Conservation (phyloP, 1,140 invertebrate genomes). For the Diabrotica virgifera region DNA sequence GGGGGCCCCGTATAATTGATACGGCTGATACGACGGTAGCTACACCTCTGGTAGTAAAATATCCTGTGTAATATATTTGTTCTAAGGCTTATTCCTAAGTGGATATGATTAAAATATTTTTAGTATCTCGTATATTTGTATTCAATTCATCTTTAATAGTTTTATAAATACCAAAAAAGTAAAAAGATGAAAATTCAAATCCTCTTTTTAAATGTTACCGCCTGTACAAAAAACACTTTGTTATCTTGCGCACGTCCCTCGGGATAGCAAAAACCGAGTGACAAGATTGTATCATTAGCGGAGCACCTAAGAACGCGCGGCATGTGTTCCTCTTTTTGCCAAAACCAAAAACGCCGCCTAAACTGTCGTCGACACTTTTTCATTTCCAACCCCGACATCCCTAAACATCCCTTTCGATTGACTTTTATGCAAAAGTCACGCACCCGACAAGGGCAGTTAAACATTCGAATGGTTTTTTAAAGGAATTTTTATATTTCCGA, state of each 20-base stretch:
- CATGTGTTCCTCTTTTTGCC: background rate
- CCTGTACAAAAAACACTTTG: too few species aligned
- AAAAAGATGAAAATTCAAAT: too few species aligned
- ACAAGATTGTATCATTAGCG: background rate
- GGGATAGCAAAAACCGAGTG: conserved; percentile 22
- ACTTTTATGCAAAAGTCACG: conserved; percentile 32
- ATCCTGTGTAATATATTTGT: too few species aligned
- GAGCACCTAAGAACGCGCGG: background rate
- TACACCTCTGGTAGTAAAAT: too few species aligned
- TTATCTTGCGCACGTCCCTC: conserved; percentile 9
- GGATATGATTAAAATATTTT: too few species aligned
- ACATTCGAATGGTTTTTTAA: conserved; percentile 24
- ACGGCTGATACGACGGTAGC: too few species aligned
- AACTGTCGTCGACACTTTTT: background rate
- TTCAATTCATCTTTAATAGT: too few species aligned
- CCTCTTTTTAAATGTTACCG: too few species aligned
- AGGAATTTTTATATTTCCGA: conserved; percentile 36
- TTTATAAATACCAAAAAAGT: too few species aligned
- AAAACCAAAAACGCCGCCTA: conserved; percentile 25
- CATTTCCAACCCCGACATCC: conserved; percentile 15
- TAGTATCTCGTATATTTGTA: too few species aligned
- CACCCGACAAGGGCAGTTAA: conserved; percentile 13
- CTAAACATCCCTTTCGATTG: conserved; percentile 6
- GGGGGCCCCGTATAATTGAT: too few species aligned
- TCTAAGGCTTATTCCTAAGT: too few species aligned